A percentile compares a stretch with the other conserved stretches of the same genome.
These are phyloP conservation scores for Tenthredo distinguenda DNA, from an alignment of 2,888 invertebrate species.

Conservation along the genomic window DNA sequence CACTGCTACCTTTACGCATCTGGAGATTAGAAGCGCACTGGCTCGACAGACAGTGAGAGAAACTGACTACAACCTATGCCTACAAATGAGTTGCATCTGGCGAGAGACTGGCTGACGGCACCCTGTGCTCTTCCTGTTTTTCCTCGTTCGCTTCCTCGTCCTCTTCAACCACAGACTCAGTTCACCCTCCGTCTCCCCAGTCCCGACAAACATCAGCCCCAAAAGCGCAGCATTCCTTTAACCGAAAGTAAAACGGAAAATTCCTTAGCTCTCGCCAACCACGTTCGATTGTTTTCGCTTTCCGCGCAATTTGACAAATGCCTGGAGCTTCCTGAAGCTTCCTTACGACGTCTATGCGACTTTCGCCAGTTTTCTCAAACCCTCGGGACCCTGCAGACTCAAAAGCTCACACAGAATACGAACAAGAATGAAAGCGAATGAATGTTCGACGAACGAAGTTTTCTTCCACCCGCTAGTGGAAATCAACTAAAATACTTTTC, in stretches of 20 bases:
- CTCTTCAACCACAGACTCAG: not conserved
- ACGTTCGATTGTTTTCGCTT: conserved; percentile 51
- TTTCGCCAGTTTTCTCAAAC: not conserved
- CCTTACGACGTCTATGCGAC: not conserved
- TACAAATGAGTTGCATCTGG: conserved; percentile 49
- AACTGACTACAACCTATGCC: conserved; percentile 51
- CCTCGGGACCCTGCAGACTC: not conserved
- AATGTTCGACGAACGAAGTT: conserved; percentile 5
- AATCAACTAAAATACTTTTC: not conserved
- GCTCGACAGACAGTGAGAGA: conserved; percentile 40
- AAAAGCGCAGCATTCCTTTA: conserved; percentile 44
- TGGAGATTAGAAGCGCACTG: conserved; percentile 15
- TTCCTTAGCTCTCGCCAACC: conserved; percentile 43
- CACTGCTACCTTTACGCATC: conserved; percentile 43
- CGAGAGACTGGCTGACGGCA: conserved; percentile 9
- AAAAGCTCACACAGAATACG: not conserved
- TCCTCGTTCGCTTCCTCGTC: conserved; percentile 28
- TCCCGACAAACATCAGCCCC: conserved; percentile 18
- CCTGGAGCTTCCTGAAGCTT: not conserved
- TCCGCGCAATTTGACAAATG: conserved; percentile 51
- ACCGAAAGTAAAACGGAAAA: conserved; percentile 50
- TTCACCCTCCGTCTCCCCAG: conserved; percentile 1
- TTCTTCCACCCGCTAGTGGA: not conserved
- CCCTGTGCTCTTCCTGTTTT: conserved; percentile 17
- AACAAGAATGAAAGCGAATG: conserved; percentile 8